Conservation (phyloP, 2,797 vertebrate species). For the Cuniculus paca region DNA sequence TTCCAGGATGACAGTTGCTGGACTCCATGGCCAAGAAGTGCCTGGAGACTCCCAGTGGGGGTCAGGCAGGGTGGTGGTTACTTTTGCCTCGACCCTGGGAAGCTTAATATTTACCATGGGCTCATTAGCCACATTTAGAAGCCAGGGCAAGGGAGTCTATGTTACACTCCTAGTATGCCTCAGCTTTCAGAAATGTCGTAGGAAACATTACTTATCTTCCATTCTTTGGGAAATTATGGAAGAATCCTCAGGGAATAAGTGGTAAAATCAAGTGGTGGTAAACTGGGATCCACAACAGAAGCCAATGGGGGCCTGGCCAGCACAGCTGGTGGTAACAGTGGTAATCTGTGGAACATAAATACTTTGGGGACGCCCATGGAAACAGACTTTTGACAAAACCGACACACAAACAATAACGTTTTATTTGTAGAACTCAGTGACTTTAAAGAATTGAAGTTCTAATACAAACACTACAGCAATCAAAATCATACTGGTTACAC, state of each 20-base stretch:
- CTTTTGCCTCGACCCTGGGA: rapidly evolving
- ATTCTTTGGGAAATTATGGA: neutral
- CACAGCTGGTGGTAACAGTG: neutral
- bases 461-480: neutral
- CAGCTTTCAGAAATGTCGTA: neutral
- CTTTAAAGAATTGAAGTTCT: slow-evolving; percentile 7
- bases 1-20: neutral
- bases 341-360: too few relatives aligned
- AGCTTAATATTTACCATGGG: neutral
- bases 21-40: neutral
- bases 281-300: neutral
- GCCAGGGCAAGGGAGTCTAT: neutral
- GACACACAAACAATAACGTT: neutral
- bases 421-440: neutral
- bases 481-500: neutral
- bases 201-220: neutral
- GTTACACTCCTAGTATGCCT: neutral
- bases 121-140: neutral
- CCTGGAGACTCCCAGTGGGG: neutral
- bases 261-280: neutral
- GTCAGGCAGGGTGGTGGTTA: neutral
- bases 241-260: neutral
- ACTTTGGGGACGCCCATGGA: neutral
- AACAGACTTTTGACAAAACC: neutral
- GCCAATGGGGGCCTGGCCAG: neutral